phyloP scores from a whole-genome alignment of 2,113 vertebrate species.

The Larimichthys crocea region DNA sequence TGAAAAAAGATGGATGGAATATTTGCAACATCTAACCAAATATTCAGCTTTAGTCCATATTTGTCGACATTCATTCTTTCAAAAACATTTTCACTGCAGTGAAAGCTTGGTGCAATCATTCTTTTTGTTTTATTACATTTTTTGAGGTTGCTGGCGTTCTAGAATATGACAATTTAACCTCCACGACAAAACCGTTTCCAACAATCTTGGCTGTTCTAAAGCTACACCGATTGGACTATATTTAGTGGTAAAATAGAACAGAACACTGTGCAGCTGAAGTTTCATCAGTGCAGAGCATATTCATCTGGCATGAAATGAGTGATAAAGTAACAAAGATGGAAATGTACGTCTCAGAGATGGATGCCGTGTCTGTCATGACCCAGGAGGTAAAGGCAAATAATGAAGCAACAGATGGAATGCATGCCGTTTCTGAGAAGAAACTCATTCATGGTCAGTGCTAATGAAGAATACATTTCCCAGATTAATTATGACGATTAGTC shows the following conservation, averaged over 20 bases:
- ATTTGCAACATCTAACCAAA: no score
- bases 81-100: no score
- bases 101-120: no score
- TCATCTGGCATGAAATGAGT: not conserved
- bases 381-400: not conserved
- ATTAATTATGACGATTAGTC: not conserved
- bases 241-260: not conserved
- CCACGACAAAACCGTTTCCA: not conserved
- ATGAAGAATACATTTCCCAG: constrained; percentile 6
- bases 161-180: not conserved
- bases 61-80: no score
- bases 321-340: not conserved
- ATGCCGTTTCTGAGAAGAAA: not conserved
- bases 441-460: not conserved
- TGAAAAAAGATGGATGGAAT: no score
- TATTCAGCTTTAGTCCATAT: no score
- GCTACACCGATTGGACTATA: not conserved
- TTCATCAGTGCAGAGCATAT: not conserved
- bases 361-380: not conserved
- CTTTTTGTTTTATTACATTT: no score
- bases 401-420: constrained; percentile 18
- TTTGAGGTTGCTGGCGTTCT: no score
- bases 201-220: not conserved
- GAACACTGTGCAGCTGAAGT: not conserved
- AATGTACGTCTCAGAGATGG: not conserved